phyloP scores from a whole-genome alignment of 2,797 vertebrate species.

The Gymnothorax reevesii region DNA sequence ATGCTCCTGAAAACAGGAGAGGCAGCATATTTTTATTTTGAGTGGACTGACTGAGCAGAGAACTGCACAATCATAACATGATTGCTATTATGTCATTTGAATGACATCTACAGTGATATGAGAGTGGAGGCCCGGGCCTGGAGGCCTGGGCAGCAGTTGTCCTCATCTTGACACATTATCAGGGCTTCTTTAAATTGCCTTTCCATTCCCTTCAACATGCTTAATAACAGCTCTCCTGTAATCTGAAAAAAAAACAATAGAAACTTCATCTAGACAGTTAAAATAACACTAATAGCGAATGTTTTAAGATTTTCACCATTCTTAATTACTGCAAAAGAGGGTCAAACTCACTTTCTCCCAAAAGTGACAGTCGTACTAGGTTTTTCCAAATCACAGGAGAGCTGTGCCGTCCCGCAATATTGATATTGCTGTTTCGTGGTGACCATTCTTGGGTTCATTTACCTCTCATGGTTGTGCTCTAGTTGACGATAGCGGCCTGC shows the following conservation, averaged over 20 bases:
- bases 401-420: slow-evolving; percentile 59
- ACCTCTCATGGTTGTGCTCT: slow-evolving; percentile 53
- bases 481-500: slow-evolving; percentile 39
- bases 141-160: slow-evolving; percentile 74
- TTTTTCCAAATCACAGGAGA: too few species aligned
- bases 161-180: slow-evolving; percentile 69
- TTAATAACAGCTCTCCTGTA: slow-evolving; percentile 73
- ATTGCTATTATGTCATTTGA: neutral
- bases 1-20: neutral
- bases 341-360: too few species aligned
- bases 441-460: slow-evolving; percentile 72
- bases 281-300: too few species aligned
- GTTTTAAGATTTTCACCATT: too few species aligned
- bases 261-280: too few species aligned
- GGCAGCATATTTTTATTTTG: neutral
- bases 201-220: slow-evolving; percentile 66
- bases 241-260: too few species aligned
- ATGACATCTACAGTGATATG: slow-evolving; percentile 60
- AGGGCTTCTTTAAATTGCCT: slow-evolving; percentile 69
- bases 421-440: slow-evolving; percentile 64
- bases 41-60: neutral
- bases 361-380: too few species aligned
- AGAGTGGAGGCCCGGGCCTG: slow-evolving; percentile 64
- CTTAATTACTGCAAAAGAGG: too few species aligned
- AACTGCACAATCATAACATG: neutral